Evolutionary conservation across 2,797 vertebrate genomes (phyloP).

Genomic region (Phyllotis vaccarum): DNA sequence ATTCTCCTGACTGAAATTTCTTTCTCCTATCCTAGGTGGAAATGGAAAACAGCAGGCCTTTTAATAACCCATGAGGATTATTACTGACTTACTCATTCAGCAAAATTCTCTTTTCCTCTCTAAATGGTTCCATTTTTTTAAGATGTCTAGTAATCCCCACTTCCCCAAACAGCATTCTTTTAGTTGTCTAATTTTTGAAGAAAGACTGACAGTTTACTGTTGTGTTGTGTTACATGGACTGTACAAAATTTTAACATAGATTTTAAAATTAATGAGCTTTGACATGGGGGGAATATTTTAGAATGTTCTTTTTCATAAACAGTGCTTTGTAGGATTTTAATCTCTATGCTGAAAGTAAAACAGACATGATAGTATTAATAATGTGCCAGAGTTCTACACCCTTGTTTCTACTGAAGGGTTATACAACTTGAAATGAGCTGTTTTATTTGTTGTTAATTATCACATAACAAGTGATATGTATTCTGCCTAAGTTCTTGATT

Average conservation of each 20-base stretch:
- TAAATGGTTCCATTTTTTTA: slow-evolving; percentile 52
- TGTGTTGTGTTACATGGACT: neutral
- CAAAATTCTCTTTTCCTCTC: slow-evolving; percentile 17
- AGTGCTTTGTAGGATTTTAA: neutral
- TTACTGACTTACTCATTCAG: slow-evolving; percentile 71
- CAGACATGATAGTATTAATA: neutral
- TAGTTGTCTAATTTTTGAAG: slow-evolving; percentile 51
- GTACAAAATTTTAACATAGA: neutral
- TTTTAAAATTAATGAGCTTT: neutral
- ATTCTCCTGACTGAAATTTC: slow-evolving; percentile 67
- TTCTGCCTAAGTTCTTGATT: neutral
- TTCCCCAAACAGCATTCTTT: slow-evolving; percentile 10
- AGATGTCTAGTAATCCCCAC: slow-evolving; percentile 4
- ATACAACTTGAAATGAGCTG: neutral
- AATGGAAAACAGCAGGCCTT: slow-evolving; percentile 72
- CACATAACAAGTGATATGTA: neutral
- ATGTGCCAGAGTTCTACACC: neutral
- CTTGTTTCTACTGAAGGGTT: neutral
- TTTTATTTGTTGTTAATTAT: neutral
- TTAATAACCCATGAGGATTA: slow-evolving; percentile 78
- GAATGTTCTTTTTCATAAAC: neutral
- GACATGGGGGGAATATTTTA: neutral
- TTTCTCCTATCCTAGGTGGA: neutral
- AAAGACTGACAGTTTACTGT: slow-evolving; percentile 3
- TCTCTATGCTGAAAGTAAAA: neutral